phyloP scores from a whole-genome alignment of 2,797 vertebrate species.

The Paguma larvata region DNA sequence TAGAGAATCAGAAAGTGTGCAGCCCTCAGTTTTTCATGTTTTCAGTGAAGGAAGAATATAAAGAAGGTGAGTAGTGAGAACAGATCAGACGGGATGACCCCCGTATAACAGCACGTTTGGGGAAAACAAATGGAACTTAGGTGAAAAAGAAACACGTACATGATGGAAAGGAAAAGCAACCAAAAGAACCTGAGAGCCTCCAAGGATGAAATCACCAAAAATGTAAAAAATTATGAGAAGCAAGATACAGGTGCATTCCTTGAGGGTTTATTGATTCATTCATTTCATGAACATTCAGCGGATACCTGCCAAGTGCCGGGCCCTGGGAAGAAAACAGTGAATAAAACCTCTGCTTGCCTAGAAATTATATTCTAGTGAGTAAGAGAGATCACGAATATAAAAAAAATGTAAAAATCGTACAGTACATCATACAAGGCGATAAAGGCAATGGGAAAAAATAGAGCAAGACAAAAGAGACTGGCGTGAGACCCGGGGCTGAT shows the following conservation, averaged over 20 bases:
- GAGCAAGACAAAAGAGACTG: neutral
- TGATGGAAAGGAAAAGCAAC: neutral
- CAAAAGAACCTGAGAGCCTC: slow-evolving; percentile 11
- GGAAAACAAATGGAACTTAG: neutral
- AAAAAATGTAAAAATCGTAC: neutral
- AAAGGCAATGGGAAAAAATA: neutral
- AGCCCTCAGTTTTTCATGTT: neutral
- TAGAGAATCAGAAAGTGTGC: slow-evolving; percentile 24
- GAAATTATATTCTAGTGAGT: neutral
- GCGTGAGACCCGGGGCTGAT: neutral
- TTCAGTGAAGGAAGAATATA: slow-evolving; percentile 35
- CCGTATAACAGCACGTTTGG: neutral
- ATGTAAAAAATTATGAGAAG: neutral
- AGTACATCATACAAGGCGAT: neutral
- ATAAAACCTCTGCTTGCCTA: neutral
- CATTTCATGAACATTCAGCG: slow-evolving; percentile 12
- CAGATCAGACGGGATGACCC: slow-evolving; percentile 5
- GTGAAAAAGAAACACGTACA: neutral
- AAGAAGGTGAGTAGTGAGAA: neutral
- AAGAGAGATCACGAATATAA: neutral
- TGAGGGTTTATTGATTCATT: neutral
- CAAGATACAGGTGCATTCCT: neutral
- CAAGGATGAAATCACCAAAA: slow-evolving; percentile 48
- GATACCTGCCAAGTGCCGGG: neutral
- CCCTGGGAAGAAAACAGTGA: neutral